phyloP scores from a whole-genome alignment of 2,888 invertebrate genomes.

The Desoria tigrina region DNA sequence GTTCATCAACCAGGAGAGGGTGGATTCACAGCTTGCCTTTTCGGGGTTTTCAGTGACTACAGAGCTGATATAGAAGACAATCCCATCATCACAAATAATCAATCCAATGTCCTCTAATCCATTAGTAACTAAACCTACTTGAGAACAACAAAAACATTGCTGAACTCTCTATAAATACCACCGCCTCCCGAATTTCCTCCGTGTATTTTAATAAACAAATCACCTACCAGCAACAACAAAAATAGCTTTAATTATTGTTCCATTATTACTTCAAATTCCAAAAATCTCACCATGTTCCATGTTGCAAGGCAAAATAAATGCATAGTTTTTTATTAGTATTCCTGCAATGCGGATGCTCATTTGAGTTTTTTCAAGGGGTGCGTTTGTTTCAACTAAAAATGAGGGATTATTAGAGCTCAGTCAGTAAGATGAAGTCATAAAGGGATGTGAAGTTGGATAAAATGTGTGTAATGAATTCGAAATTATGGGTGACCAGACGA shows the following conservation, averaged over 20 bases:
- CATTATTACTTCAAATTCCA: no score
- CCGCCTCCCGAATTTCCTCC: no score
- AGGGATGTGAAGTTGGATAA: constrained; percentile 14
- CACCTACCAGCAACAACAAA: no score
- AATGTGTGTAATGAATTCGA: constrained; percentile 47
- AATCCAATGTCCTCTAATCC: constrained; percentile 14
- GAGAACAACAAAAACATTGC: neutral
- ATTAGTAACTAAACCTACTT: constrained; percentile 8
- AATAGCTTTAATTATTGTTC: no score
- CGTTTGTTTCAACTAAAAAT: neutral
- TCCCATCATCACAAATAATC: constrained; percentile 9
- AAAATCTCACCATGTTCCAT: no score
- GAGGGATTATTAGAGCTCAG: no score
- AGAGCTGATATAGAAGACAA: neutral
- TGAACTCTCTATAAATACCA: no score
- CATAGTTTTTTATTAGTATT: no score
- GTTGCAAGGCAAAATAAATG: no score
- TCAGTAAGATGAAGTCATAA: constrained; percentile 21
- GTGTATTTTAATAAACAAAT: no score
- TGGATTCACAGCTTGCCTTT: neutral
- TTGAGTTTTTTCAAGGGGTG: neutral
- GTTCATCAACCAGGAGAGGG: constrained; percentile 43
- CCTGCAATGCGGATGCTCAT: neutral
- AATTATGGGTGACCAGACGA: constrained; percentile 51
- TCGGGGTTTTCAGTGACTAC: no score